phyloP scores from a whole-genome alignment of 2,797 vertebrate species.

The Siniperca obscura region DNA sequence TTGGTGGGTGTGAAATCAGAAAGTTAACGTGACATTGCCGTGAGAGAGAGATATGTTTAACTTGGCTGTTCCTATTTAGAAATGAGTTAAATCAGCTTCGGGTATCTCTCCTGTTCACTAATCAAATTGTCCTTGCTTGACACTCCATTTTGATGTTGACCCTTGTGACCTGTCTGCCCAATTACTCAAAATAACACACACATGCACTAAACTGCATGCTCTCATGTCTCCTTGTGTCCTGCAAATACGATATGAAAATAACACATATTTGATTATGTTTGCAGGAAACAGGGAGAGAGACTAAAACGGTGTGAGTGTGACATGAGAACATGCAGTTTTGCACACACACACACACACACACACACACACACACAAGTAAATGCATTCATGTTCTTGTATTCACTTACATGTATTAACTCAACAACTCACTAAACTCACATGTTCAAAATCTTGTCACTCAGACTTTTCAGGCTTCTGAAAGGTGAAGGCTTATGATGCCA shows the following conservation, averaged over 20 bases:
- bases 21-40: slow-evolving; percentile 52
- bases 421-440: neutral
- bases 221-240: neutral
- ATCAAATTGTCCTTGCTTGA: slow-evolving; percentile 58
- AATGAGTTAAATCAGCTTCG: slow-evolving; percentile 48
- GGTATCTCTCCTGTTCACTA: slow-evolving; percentile 47
- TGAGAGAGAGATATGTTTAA: slow-evolving; percentile 36
- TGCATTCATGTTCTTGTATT: neutral
- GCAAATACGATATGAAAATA: neutral
- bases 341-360: too few relatives aligned
- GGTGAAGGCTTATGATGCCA: neutral
- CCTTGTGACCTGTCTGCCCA: neutral
- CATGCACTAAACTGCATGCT: neutral
- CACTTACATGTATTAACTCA: neutral
- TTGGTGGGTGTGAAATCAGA: slow-evolving; percentile 63
- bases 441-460: neutral
- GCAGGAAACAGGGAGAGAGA: neutral
- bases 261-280: neutral
- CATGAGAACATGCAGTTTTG: neutral
- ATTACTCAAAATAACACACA: neutral
- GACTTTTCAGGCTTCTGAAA: neutral
- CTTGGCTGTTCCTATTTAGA: slow-evolving; percentile 54
- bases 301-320: neutral
- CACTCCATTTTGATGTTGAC: slow-evolving; percentile 30
- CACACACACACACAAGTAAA: neutral